A percentile compares a stretch with the other conserved stretches of the same genome.
Evolutionary conservation across 2,113 vertebrate genomes (phyloP).

Genomic region (Tachycineta bicolor): DNA sequence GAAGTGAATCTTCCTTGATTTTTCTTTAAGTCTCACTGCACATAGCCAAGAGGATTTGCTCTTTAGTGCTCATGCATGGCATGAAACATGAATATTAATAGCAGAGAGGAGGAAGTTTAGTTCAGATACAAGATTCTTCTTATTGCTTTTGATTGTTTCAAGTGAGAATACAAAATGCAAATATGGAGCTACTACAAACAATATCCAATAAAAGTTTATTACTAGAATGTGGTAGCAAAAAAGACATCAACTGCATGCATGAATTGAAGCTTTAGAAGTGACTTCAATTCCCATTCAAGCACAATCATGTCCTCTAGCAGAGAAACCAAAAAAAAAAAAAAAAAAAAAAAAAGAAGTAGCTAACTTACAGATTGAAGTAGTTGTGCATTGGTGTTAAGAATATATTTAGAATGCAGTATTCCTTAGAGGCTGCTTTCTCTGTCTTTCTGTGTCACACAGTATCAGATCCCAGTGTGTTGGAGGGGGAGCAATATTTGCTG

Average conservation of each 20-base stretch:
- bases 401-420: conserved; percentile 26
- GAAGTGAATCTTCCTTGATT: not conserved
- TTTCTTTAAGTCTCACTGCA: not conserved
- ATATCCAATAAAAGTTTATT: not conserved
- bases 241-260: not conserved
- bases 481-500: not conserved
- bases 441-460: conserved; percentile 4
- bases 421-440: conserved; percentile 29
- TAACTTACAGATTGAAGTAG: conserved; percentile 28
- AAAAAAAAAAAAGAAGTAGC: not conserved
- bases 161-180: conserved; percentile 2
- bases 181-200: not conserved
- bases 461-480: conserved; percentile 8
- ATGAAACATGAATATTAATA: conserved; percentile 13
- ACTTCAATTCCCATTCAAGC: conserved; percentile 26
- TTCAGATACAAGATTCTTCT: not conserved
- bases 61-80: not conserved
- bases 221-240: not conserved
- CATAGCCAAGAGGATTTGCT: conserved; percentile 17
- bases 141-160: not conserved
- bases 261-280: not conserved
- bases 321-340: not conserved
- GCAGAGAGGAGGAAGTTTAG: not conserved
- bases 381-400: conserved; percentile 17
- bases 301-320: conserved; percentile 8